Evolutionary conservation across 2,888 invertebrate genomes (phyloP).

Genomic region (Melinaea marsaeus): DNA sequence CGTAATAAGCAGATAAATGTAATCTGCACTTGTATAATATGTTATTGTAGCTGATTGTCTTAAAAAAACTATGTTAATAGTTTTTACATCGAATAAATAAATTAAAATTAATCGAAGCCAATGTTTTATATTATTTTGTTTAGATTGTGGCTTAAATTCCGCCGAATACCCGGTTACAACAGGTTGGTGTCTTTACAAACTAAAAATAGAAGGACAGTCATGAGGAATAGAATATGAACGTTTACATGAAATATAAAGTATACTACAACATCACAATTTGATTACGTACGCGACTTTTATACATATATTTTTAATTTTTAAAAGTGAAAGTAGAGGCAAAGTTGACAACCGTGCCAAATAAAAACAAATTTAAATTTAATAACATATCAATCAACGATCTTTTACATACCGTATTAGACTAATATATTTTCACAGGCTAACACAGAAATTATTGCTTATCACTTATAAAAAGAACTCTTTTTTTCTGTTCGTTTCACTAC

Average conservation of each 20-base stretch:
- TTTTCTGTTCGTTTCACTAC: conserved; percentile 17
- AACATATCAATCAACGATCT: not conserved
- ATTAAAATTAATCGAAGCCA: conserved; percentile 1
- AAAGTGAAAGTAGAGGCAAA: conserved; percentile 39
- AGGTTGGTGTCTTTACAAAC: conserved; percentile 29
- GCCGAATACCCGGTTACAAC: conserved; percentile 28
- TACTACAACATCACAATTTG: conserved; percentile 17
- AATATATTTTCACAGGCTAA: not conserved
- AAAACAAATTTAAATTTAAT: conserved; percentile 15
- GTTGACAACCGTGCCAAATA: conserved; percentile 31
- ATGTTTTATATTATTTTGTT: conserved; percentile 8
- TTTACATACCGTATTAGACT: conserved; percentile 19
- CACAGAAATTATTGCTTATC: conserved; percentile 11
- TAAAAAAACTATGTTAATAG: not conserved
- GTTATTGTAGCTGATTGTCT: too few relatives aligned
- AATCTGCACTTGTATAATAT: too few relatives aligned
- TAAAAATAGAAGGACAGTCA: conserved; percentile 32
- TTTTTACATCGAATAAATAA: not conserved
- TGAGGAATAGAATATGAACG: conserved; percentile 17
- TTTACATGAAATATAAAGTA: conserved; percentile 16
- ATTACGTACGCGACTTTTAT: conserved; percentile 32
- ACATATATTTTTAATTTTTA: conserved; percentile 29
- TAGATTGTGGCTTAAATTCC: conserved; percentile 11
- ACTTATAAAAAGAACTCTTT: conserved; percentile 13
- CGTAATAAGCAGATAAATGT: too few relatives aligned